Conservation (phyloP, 92 coral and sea anemone species). For the Metridium senile region DNA sequence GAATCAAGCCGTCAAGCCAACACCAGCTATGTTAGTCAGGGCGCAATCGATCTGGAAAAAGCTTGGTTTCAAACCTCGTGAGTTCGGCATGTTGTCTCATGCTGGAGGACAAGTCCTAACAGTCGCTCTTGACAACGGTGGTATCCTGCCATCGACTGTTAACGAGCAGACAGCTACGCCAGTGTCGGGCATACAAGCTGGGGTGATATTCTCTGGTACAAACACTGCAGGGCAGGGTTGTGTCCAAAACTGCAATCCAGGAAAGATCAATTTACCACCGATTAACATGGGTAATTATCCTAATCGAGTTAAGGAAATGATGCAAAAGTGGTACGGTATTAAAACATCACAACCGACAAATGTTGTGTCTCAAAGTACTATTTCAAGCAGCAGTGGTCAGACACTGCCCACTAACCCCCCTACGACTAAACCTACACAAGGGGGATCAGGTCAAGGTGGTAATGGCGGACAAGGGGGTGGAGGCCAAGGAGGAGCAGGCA, state of each 20-base stretch:
- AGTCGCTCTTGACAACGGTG: constrained; percentile 30
- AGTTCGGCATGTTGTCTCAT: constrained; percentile 13
- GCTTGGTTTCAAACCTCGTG: constrained; percentile 15
- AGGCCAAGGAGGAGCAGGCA: not conserved
- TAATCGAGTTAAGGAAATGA: not conserved
- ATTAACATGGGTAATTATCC: constrained; percentile 8
- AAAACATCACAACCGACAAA: not conserved
- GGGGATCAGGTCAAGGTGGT: not conserved
- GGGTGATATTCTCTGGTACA: not conserved
- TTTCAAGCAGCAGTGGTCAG: constrained; percentile 2
- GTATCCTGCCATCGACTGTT: constrained; percentile 13
- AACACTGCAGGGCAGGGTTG: not conserved
- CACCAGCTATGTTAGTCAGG: not conserved
- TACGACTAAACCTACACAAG: not conserved
- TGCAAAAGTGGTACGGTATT: not conserved
- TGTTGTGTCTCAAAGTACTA: not conserved
- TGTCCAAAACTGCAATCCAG: not conserved
- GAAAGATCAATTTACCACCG: not conserved
- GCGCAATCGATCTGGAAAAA: constrained; percentile 20
- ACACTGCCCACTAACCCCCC: too few species aligned
- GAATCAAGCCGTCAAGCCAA: not conserved
- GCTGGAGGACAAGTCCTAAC: constrained; percentile 29
- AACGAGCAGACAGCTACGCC: not conserved
- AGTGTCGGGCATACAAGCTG: not conserved
- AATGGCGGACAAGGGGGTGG: not conserved